Conservation (phyloP, 2,797 vertebrate species). For the Arnoldichthys spilopterus region DNA sequence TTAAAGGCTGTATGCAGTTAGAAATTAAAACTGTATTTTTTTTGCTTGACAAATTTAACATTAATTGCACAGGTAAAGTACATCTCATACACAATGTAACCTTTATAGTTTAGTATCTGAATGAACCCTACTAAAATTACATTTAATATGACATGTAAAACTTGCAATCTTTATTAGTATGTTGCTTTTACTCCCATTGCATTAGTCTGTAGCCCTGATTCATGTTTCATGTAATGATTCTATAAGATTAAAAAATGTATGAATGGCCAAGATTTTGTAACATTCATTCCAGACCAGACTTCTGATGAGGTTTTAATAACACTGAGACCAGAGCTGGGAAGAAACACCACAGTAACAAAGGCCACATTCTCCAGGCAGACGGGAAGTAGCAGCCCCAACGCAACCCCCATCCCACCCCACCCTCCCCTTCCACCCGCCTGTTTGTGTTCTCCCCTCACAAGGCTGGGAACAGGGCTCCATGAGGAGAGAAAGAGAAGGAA, state of each 20-base stretch:
- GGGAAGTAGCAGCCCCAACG: slow-evolving; percentile 52
- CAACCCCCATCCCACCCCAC: slow-evolving; percentile 21
- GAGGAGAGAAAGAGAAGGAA: slow-evolving; percentile 29
- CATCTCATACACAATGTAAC: too few relatives aligned
- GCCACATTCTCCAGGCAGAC: slow-evolving; percentile 58
- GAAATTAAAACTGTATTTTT: background rate
- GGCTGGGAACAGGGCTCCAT: slow-evolving; percentile 44
- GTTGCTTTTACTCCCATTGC: background rate
- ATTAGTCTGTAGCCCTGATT: background rate
- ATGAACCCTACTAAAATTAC: background rate
- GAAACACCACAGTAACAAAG: slow-evolving; percentile 49
- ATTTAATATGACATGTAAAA: too few relatives aligned
- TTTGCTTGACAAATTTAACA: background rate
- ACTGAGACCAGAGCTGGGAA: slow-evolving; percentile 12
- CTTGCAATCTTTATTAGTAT: too few relatives aligned
- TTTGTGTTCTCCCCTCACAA: slow-evolving; percentile 57
- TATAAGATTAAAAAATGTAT: background rate
- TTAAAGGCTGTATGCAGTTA: background rate
- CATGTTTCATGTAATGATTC: background rate
- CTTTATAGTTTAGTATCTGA: too few relatives aligned
- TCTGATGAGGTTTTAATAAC: slow-evolving; percentile 31
- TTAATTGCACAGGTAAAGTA: too few relatives aligned
- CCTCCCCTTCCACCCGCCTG: slow-evolving; percentile 31
- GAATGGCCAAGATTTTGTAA: slow-evolving; percentile 19
- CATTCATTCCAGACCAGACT: slow-evolving; percentile 16